Conservation (phyloP, 2,797 vertebrate species). For the Masticophis lateralis region DNA sequence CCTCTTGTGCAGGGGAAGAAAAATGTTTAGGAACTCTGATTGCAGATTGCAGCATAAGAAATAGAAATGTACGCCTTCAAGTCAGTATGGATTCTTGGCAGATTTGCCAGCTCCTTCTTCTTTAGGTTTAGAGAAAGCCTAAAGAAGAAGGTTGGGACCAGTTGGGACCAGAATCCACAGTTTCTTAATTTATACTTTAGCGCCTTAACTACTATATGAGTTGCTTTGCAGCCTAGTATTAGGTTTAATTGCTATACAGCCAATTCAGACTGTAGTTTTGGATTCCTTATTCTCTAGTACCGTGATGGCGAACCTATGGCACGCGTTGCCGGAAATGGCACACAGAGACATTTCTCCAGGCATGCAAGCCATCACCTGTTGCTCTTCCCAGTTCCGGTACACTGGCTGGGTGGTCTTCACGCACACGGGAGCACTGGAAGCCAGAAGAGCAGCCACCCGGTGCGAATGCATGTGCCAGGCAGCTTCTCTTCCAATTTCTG, state of each 20-base stretch:
- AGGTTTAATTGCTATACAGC: not conserved
- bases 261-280: not conserved
- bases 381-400: too few species aligned
- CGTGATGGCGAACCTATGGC: too few species aligned
- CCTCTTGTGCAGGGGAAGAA: not conserved
- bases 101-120: not conserved
- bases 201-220: not conserved
- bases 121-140: not conserved
- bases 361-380: too few species aligned
- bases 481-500: too few species aligned
- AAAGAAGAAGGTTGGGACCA: too few species aligned
- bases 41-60: not conserved
- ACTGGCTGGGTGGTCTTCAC: too few species aligned
- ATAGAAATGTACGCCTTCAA: not conserved
- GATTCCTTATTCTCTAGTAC: not conserved
- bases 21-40: not conserved
- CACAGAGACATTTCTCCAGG: too few species aligned
- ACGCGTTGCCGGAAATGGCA: too few species aligned
- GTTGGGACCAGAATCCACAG: not conserved
- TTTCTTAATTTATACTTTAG: not conserved
- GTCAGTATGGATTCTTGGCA: not conserved
- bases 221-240: not conserved
- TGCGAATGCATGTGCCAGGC: too few species aligned
- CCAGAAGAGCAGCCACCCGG: too few species aligned
- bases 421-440: too few species aligned